Evolutionary conservation across 2,797 vertebrate species (phyloP).

Genomic region (Micrastur ruficollis): DNA sequence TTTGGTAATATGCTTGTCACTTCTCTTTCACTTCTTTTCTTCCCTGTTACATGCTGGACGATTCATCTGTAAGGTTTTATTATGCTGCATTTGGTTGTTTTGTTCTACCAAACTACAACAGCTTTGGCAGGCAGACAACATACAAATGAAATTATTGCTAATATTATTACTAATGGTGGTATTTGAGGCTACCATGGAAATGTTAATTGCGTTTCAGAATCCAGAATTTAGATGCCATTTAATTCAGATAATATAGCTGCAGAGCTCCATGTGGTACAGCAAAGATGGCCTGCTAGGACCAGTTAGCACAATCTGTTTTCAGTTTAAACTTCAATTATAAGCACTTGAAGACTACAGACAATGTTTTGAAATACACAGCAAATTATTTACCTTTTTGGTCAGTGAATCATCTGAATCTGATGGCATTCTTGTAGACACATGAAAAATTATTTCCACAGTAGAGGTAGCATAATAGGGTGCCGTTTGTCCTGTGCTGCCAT

Average conservation of each 20-base stretch:
- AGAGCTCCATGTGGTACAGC: background rate
- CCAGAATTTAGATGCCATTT: conserved; percentile 49
- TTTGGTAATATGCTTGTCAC: background rate
- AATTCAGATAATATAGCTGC: conserved; percentile 29
- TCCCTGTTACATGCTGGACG: background rate
- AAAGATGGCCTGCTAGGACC: background rate
- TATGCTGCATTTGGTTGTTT: background rate
- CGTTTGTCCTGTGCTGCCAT: conserved; percentile 94
- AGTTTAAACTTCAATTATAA: background rate
- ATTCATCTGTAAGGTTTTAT: background rate
- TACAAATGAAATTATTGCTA: conserved; percentile 57
- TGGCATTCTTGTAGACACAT: conserved; percentile 96
- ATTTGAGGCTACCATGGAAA: conserved; percentile 60
- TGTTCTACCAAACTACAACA: conserved; percentile 5
- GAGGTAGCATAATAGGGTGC: conserved; percentile 98
- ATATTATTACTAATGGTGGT: conserved; percentile 47
- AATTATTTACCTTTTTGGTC: conserved; percentile 90
- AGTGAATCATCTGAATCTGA: conserved; percentile 91
- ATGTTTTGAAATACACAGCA: background rate
- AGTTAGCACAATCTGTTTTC: background rate
- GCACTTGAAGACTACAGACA: background rate
- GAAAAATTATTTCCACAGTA: conserved; percentile 96
- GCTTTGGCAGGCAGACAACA: conserved; percentile 43
- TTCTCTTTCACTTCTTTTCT: background rate
- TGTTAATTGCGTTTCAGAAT: conserved; percentile 42